Evolutionary conservation across 2,113 vertebrate species (phyloP), one percentile per base, ranked within the genome.

Genomic region (Rousettus leschenaultii): DNA sequence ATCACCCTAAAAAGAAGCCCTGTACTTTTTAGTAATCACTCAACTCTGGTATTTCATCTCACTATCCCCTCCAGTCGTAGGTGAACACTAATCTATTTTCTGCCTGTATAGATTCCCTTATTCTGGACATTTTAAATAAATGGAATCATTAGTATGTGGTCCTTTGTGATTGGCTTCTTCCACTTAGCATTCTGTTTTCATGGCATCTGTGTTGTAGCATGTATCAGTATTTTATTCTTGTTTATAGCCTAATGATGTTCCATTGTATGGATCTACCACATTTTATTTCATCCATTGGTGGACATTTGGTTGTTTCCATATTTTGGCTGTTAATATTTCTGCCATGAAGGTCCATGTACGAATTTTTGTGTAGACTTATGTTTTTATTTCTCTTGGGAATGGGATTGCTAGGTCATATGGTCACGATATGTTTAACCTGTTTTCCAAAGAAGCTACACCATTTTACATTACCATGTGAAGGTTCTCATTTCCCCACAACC

Each of bases 311-410:
- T 66, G 30, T 89, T 83, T 91, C n/a, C 18, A 35, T 6, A 88
- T 92, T 79, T 40, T 33, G 45, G 48, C 21, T 78, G 11, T 68
- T 65, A 38, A 55, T 45, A 77, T 65, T 96, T 87, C 57, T 88
- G 26, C 68, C 38, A 6, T 95, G 43, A 84, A 70, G 30, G n/a
- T 80, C 88, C 14, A 6, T 73, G 14, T 61, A 73, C 45, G 80
- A 5, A 65, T 89, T 88, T 88, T 91, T 89, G 7, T 78, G 14
- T 71, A 85, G 40, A 38, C 7, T 48, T 40, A 35, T 71, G 21
- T 82, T 95, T 91, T 86, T 55, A 61, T 93, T 92, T 96, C 35
- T 93, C n/a, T 94, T 73, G 79, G 55, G 28, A 78, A 51, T 95
- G 33, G 38, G 86, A 78, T 59, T 92, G 40, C 18, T 91, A 61